Evolutionary conservation across 2,888 invertebrate genomes (phyloP).

Genomic region (Tachina fera): DNA sequence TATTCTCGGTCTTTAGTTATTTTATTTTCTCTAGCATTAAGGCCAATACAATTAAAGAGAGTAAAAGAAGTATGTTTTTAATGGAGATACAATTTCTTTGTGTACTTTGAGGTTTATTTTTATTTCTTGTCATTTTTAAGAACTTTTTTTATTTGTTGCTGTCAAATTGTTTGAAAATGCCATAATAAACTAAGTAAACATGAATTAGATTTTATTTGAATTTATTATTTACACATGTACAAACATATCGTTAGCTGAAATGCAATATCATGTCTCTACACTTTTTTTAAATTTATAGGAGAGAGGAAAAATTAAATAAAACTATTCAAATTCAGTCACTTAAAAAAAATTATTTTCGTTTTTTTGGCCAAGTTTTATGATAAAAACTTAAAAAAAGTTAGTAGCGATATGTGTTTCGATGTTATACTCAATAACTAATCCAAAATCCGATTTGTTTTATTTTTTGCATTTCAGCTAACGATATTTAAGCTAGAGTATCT

Average conservation of each 20-base stretch:
- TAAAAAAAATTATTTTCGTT: too few species aligned
- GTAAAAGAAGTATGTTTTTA: slow-evolving; percentile 20
- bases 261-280: too few species aligned
- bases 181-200: slow-evolving; percentile 29
- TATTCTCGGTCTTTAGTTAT: slow-evolving; percentile 5
- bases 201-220: slow-evolving; percentile 41
- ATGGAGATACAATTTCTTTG: slow-evolving; percentile 37
- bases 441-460: too few species aligned
- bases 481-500: too few species aligned
- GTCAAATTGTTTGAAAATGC: slow-evolving; percentile 50
- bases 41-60: not conserved
- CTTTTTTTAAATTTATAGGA: too few species aligned
- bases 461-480: too few species aligned
- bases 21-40: slow-evolving; percentile 35
- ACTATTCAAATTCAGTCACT: too few species aligned
- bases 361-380: too few species aligned
- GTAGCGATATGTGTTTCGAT: too few species aligned
- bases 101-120: not conserved
- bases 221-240: not conserved
- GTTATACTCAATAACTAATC: too few species aligned
- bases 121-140: not conserved
- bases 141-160: slow-evolving; percentile 19
- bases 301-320: too few species aligned
- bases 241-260: not conserved
- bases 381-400: too few species aligned